A percentile compares a stretch with the other conserved stretches of the same genome.
Conservation (phyloP, 37 sponge, comb jelly and placozoan species). For the Tethya wilhelma region DNA sequence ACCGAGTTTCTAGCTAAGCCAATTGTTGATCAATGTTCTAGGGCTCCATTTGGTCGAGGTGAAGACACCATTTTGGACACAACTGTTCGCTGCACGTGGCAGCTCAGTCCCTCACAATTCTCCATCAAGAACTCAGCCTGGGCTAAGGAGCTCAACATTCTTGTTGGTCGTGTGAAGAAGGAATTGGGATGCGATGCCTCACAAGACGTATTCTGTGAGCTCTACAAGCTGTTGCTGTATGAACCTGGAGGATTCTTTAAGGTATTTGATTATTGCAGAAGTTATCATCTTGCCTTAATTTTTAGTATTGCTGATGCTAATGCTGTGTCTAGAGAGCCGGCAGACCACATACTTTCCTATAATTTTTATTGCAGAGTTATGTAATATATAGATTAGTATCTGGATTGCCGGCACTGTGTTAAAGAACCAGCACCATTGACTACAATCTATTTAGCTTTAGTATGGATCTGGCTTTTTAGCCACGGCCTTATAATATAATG, state of each 20-base stretch:
- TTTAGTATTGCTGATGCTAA: too few species aligned
- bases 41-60: conserved; percentile 28
- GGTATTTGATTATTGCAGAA: too few species aligned
- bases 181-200: conserved; percentile 21
- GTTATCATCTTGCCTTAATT: too few species aligned
- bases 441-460: too few species aligned
- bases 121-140: conserved; percentile 12
- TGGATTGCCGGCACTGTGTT: too few species aligned
- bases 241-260: conserved; percentile 39
- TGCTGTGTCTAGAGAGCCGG: too few species aligned
- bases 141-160: background rate
- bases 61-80: conserved; percentile 22
- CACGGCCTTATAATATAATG: too few species aligned
- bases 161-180: conserved; percentile 2
- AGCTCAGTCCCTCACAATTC: conserved; percentile 24
- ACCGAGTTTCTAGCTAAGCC: background rate
- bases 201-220: conserved; percentile 1
- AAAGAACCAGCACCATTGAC: too few species aligned
- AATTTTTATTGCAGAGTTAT: too few species aligned
- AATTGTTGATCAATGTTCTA: background rate
- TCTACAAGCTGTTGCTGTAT: conserved; percentile 36
- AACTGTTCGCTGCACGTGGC: conserved; percentile 24
- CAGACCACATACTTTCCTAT: too few species aligned
- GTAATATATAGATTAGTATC: too few species aligned
- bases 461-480: too few species aligned